These are phyloP conservation scores for Auanema freiburgensis DNA, from an alignment of 2,888 invertebrate species.

Conservation along the genomic window DNA sequence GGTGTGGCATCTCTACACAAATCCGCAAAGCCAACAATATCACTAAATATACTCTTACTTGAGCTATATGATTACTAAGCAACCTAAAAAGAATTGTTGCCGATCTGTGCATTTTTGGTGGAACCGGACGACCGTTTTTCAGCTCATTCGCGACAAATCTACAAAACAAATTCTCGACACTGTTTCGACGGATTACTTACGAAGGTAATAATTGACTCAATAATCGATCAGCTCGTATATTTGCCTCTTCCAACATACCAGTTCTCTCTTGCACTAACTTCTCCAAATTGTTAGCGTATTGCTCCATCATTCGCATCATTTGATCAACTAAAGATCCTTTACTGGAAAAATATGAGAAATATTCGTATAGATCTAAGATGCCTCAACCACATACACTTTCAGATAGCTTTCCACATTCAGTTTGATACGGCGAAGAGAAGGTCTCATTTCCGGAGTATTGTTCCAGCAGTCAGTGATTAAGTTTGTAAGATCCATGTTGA, in stretches of 20 bases:
- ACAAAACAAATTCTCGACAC: too few species aligned
- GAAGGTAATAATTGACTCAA: conserved; percentile 56
- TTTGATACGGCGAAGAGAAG: conserved; percentile 52
- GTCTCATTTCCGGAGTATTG: conserved; percentile 51
- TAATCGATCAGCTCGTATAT: conserved; percentile 55
- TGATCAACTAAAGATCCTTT: conserved; percentile 62
- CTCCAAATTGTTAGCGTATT: conserved; percentile 63
- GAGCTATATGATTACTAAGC: background rate
- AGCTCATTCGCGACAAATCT: conserved; percentile 59
- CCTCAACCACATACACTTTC: conserved; percentile 39
- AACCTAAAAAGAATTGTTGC: conserved; percentile 57
- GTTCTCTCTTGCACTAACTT: conserved; percentile 62
- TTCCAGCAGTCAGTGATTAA: conserved; percentile 53
- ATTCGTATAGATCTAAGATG: background rate
- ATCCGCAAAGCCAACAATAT: conserved; percentile 60
- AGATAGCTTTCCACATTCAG: conserved; percentile 55
- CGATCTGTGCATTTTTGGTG: conserved; percentile 55
- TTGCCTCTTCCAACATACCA: conserved; percentile 63
- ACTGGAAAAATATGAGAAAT: conserved; percentile 30
- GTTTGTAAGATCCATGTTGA: conserved; percentile 42
- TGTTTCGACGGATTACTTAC: conserved; percentile 11
- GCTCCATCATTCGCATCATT: conserved; percentile 57
- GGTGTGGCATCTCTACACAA: conserved; percentile 55
- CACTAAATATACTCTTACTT: too few species aligned
- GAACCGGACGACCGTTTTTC: conserved; percentile 59